Base-by-base conservation (phyloP, 2,797 vertebrate genomes). In the Characodon lateralis region DNA sequence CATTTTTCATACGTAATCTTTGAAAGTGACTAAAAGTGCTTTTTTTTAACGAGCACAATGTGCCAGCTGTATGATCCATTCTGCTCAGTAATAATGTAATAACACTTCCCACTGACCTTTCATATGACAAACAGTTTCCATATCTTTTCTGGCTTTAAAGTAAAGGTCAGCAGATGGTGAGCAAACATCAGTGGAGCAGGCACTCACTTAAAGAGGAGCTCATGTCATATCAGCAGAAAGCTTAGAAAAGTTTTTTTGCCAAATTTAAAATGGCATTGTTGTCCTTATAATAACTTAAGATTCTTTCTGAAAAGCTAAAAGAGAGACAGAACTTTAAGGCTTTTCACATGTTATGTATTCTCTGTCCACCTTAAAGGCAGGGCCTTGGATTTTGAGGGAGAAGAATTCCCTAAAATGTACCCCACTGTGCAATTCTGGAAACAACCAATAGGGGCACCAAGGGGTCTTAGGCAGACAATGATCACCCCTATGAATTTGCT, bases 101-200 rank as follows among this genome's bases (percentile, higher is more conserved):
- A 48, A 66, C 68, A 71, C 69, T 51, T 74, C 50, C 70, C 31
- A 12, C 72, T 78, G 68, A 85, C 75, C 78, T 80, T 69, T 77
- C 63, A 78, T 58, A 84, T 70, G 51, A 61, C 72, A 81, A 82
- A 81, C 68, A 59, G 48, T 84, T 48, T 76, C 72, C 73, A 55
- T 58, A 39, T 78, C 72, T 81, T 73, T 56, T 72, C 31, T 56
- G 41, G 66, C 43, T 76, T 88, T 83, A 69, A 85, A 35, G 46
- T 58, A 31, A 83, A 91, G 83, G 82, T 91, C 86, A 76, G 76
- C 82, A 89, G 84, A 88, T 88, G 86, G 74, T n/a, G 72, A 79
- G 71, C 71, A 71, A 78, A 74, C 72, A 81, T 73, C 72, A 68
- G 78, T 50, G 6, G n/a, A 28, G 58, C 53, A 50, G 28, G 55